Conservation (phyloP, 23 tunicate species). For the Clavelina lepadiformis region DNA sequence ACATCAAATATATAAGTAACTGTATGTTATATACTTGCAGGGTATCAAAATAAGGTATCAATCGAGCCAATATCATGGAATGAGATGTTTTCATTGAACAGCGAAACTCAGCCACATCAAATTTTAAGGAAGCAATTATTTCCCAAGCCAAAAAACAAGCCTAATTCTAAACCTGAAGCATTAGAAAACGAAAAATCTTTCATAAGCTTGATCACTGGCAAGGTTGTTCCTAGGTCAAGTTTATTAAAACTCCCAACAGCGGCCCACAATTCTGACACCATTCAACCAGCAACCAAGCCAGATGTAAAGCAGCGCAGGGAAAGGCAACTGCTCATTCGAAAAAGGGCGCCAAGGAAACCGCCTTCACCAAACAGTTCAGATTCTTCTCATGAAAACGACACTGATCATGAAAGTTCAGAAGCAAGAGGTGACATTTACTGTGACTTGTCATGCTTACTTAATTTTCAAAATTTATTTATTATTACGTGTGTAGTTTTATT, state of each 20-base stretch:
- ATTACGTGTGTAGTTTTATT: no score
- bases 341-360: slow-evolving; percentile 12
- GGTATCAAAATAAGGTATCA: slow-evolving; percentile 11
- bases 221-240: no score
- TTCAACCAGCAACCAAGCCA: no score
- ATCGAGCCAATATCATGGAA: slow-evolving; percentile 57
- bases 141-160: slow-evolving; percentile 19
- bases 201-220: slow-evolving; percentile 11
- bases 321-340: slow-evolving; percentile 10
- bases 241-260: no score
- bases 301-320: slow-evolving; percentile 5
- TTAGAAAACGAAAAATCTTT: slow-evolving; percentile 32
- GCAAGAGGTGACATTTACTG: not conserved
- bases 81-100: slow-evolving; percentile 12
- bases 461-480: no score
- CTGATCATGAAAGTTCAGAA: not conserved
- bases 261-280: no score
- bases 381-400: slow-evolving; percentile 34
- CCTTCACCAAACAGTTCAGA: slow-evolving; percentile 29
- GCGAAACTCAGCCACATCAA: not conserved
- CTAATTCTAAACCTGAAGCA: slow-evolving; percentile 8
- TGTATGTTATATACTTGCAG: no score
- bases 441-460: no score
- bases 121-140: slow-evolving; percentile 7
- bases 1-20: no score